Evolutionary conservation across 2,797 vertebrate species (phyloP), one percentile per base, ranked within the genome.

Genomic region (Phrynocephalus guinanensis): DNA sequence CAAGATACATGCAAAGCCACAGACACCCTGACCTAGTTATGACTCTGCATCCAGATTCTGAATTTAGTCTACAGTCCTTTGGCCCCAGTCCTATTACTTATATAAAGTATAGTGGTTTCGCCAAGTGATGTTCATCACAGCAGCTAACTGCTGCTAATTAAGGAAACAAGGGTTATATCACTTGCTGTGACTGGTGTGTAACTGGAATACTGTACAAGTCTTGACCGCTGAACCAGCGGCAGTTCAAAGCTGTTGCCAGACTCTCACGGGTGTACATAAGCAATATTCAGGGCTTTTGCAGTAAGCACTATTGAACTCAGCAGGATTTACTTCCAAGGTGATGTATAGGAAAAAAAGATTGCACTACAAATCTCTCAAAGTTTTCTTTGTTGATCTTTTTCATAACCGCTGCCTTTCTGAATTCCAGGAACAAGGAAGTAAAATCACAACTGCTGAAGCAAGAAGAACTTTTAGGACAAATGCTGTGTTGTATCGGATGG

Each of bases 401-500:
- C 77, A 68, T 70, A 24, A 85, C 24, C 78, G 16, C 20, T 7
- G 30, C n/a, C 15, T 10, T 77, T 68, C 8, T 56, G 24, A 73
- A 79, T 52, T 22, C 60, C 26, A 78, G 72, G 75, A 78, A 82
- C 56, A 77, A 87, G 30, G 87, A 81, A 81, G 7, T 60, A 48
- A 85, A 81, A 56, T 84, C 60, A 33, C 16, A 85, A 38, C 44
- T 16, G 72, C 8, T 86, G 50, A 84, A 50, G 44, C 38, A 38
- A 73, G n/a, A 71, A 80, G n/a, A 67, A 48, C n/a, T 82, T 76
- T 87, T 52, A 82, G 83, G 68, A 7, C 24, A 76, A 60, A 28
- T 70, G 20, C 30, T 56, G 72, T 70, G 24, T 13, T 11, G 26
- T 89, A 89, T 82, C 79, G 15, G 87, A 89, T 85, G 83, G 87